A percentile compares a stretch with the other conserved stretches of the same genome.
These are phyloP conservation scores for Pseudochirops cupreus DNA, from an alignment of 2,797 vertebrate species.

Conservation along the genomic window DNA sequence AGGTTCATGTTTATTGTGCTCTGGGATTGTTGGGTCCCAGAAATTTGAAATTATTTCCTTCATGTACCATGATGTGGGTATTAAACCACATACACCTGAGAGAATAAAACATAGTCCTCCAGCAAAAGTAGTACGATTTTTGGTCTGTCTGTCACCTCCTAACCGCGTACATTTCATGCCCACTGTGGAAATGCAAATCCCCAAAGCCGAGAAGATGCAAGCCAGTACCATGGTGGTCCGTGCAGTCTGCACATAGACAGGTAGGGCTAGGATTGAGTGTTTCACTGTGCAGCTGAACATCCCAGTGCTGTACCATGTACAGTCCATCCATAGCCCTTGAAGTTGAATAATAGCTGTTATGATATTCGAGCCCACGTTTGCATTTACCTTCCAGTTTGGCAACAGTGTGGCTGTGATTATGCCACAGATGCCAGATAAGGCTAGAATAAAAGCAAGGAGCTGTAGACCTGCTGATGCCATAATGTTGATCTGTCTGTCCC, in stretches of 20 bases:
- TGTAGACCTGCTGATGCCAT: conserved; percentile 93
- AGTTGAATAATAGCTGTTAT: conserved; percentile 92
- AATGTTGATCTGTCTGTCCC: conserved; percentile 69
- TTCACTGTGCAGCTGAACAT: conserved; percentile 95
- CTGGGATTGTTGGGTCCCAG: conserved; percentile 89
- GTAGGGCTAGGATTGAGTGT: conserved; percentile 91
- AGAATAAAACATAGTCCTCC: conserved; percentile 92
- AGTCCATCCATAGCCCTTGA: conserved; percentile 98
- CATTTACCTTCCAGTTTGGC: conserved; percentile 95
- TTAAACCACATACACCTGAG: conserved; percentile 89
- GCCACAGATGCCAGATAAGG: conserved; percentile 90
- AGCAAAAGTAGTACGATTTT: conserved; percentile 90
- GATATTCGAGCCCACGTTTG: conserved; percentile 89
- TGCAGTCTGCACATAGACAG: conserved; percentile 90
- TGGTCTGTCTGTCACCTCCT: conserved; percentile 90
- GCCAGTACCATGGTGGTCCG: conserved; percentile 94
- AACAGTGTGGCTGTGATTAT: conserved; percentile 91
- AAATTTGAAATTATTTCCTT: conserved; percentile 92
- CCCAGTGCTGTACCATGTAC: conserved; percentile 95
- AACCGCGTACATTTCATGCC: conserved; percentile 95
- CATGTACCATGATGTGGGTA: conserved; percentile 94
- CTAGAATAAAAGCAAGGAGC: conserved; percentile 94
- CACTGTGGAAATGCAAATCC: conserved; percentile 90
- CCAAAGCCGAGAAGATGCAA: conserved; percentile 89
- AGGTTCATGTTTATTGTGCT: conserved; percentile 92